Percentiles rank a stretch among this genome's conserved stretches.
phyloP scores from a whole-genome alignment of 2,113 vertebrate genomes.

The Leptodactylus fuscus region DNA sequence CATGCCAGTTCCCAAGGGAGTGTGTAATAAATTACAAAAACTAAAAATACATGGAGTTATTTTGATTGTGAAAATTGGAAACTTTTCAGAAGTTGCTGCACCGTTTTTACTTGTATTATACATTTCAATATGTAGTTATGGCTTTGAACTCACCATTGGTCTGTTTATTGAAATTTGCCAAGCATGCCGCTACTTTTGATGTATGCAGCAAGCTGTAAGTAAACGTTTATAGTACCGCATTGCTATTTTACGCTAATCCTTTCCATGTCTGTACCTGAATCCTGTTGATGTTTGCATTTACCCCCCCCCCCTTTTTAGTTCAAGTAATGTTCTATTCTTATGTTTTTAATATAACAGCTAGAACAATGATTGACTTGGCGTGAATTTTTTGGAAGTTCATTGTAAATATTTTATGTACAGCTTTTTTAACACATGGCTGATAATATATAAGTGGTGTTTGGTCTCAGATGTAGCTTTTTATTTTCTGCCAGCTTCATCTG shows the following conservation, averaged over 20 bases:
- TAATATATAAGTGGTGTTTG: not conserved
- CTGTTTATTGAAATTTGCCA: slow-evolving; percentile 8
- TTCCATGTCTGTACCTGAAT: not conserved
- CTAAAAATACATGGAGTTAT: not conserved
- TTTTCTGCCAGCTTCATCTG: too few relatives aligned
- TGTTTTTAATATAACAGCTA: not conserved
- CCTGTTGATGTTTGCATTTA: not conserved
- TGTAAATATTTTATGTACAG: not conserved
- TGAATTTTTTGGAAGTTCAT: not conserved
- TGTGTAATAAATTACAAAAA: slow-evolving; percentile 2
- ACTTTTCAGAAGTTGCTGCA: not conserved
- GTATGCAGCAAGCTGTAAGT: not conserved
- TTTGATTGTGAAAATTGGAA: slow-evolving; percentile 3
- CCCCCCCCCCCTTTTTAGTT: not conserved
- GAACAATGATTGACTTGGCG: not conserved
- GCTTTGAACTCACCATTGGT: not conserved
- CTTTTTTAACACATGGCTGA: not conserved
- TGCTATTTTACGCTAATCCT: not conserved
- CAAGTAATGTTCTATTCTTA: not conserved
- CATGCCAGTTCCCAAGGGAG: not conserved
- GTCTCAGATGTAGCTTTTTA: not conserved
- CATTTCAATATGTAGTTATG: not conserved
- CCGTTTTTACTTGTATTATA: not conserved
- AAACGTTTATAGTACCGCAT: not conserved
- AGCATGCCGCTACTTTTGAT: not conserved